A percentile compares a stretch with the other conserved stretches of the same genome.
Conservation (phyloP, 23 tunicate genomes). For the Phallusia fumigata region DNA sequence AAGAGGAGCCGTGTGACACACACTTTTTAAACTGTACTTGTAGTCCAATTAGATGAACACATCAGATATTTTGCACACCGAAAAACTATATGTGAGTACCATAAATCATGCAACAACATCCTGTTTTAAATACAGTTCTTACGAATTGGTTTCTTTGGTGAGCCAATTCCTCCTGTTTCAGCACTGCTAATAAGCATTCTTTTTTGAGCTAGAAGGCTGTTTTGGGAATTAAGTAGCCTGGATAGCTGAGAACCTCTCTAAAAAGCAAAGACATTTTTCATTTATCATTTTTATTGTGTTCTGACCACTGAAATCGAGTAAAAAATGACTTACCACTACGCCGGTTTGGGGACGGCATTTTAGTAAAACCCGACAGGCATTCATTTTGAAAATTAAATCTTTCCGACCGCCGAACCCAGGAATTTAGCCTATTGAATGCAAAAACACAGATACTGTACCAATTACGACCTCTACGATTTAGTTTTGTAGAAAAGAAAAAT, state of each 20-base stretch:
- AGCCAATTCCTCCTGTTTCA: neutral
- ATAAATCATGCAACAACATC: too few species aligned
- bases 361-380: neutral
- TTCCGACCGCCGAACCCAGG: too few species aligned
- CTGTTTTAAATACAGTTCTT: neutral
- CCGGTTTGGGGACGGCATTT: neutral
- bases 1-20: too few species aligned
- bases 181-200: slow-evolving; percentile 6
- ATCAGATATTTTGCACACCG: too few species aligned
- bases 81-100: too few species aligned
- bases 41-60: too few species aligned
- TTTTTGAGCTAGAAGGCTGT: neutral
- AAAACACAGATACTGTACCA: too few species aligned
- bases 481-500: too few species aligned
- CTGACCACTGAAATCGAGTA: neutral
- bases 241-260: neutral
- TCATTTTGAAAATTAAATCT: neutral
- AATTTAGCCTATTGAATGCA: too few species aligned
- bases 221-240: neutral
- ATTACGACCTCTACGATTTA: too few species aligned
- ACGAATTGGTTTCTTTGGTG: neutral
- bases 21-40: too few species aligned
- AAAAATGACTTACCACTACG: neutral
- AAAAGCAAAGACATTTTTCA: neutral
- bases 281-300: neutral